Evolutionary conservation across 2,888 invertebrate species (phyloP).

Genomic region (Neoaliturus tenellus): DNA sequence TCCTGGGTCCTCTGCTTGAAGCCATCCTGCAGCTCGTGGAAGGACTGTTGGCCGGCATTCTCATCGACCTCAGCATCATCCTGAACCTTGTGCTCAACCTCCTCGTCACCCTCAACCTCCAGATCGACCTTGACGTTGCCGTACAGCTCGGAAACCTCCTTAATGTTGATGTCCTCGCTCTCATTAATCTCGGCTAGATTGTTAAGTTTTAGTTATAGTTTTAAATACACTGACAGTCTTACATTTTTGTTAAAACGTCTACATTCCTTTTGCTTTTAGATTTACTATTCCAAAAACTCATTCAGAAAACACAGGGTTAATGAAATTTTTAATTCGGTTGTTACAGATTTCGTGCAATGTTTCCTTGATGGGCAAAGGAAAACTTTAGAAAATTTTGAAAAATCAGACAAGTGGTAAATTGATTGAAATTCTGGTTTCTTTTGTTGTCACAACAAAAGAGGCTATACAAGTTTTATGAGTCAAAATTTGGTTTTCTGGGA

Average conservation of each 20-base stretch:
- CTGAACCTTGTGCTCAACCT: slow-evolving; percentile 25
- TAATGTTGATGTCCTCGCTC: slow-evolving; percentile 24
- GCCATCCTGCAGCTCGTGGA: not conserved
- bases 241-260: not conserved
- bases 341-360: too few species aligned
- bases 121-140: slow-evolving; percentile 11
- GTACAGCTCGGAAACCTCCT: slow-evolving; percentile 17
- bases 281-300: too few species aligned
- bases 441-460: too few species aligned
- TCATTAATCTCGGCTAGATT: slow-evolving; percentile 10
- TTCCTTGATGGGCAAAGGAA: too few species aligned
- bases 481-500: too few species aligned
- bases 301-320: too few species aligned
- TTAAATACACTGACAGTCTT: slow-evolving; percentile 33
- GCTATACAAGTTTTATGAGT: too few species aligned
- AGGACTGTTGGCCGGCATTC: not conserved
- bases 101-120: slow-evolving; percentile 6
- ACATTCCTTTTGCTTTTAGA: not conserved
- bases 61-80: not conserved
- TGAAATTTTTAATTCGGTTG: too few species aligned
- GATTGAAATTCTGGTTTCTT: too few species aligned
- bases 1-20: slow-evolving; percentile 23
- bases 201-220: not conserved
- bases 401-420: too few species aligned
- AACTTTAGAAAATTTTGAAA: too few species aligned